A percentile compares a stretch with the other conserved stretches of the same genome.
Conservation (phyloP, 2,888 invertebrate genomes). For the Mesopsocus fuscifrons region DNA sequence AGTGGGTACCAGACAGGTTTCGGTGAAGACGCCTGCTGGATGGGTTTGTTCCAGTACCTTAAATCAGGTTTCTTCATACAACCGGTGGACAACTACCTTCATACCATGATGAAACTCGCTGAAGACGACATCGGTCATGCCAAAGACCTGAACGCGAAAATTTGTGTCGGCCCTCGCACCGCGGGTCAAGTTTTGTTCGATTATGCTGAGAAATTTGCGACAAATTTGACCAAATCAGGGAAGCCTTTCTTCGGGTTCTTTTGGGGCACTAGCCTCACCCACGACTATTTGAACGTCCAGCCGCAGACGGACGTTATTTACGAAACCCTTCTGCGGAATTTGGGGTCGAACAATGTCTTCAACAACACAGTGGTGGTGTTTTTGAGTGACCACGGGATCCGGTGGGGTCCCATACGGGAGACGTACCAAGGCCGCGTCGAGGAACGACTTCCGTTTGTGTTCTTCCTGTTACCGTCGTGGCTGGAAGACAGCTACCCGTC, state of each 20-base stretch:
- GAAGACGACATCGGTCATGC: slow-evolving; percentile 46
- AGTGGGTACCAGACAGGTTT: slow-evolving; percentile 58
- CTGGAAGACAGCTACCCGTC: slow-evolving; percentile 40
- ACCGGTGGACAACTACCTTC: slow-evolving; percentile 72
- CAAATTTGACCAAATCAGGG: slow-evolving; percentile 28
- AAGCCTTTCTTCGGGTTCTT: slow-evolving; percentile 60
- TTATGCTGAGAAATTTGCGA: slow-evolving; percentile 43
- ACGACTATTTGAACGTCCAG: slow-evolving; percentile 67
- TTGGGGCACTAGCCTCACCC: slow-evolving; percentile 68
- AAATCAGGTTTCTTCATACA: slow-evolving; percentile 55
- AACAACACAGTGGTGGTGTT: slow-evolving; percentile 46
- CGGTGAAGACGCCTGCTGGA: slow-evolving; percentile 61
- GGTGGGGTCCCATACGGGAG: slow-evolving; percentile 65
- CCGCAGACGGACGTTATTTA: slow-evolving; percentile 49
- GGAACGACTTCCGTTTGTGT: slow-evolving; percentile 68
- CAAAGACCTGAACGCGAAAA: slow-evolving; percentile 38
- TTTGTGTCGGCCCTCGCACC: slow-evolving; percentile 50
- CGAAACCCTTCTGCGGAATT: slow-evolving; percentile 32
- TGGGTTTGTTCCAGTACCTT: slow-evolving; percentile 64
- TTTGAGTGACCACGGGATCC: slow-evolving; percentile 78
- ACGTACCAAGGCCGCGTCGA: slow-evolving; percentile 77
- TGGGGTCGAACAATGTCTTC: slow-evolving; percentile 33
- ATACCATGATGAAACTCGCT: slow-evolving; percentile 49
- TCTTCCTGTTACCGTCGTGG: slow-evolving; percentile 47
- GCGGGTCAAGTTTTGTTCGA: slow-evolving; percentile 51